Percentiles rank a stretch among this genome's conserved stretches.
Conservation (phyloP, 2,888 invertebrate genomes). For the Hirtodrosophila cameraria region DNA sequence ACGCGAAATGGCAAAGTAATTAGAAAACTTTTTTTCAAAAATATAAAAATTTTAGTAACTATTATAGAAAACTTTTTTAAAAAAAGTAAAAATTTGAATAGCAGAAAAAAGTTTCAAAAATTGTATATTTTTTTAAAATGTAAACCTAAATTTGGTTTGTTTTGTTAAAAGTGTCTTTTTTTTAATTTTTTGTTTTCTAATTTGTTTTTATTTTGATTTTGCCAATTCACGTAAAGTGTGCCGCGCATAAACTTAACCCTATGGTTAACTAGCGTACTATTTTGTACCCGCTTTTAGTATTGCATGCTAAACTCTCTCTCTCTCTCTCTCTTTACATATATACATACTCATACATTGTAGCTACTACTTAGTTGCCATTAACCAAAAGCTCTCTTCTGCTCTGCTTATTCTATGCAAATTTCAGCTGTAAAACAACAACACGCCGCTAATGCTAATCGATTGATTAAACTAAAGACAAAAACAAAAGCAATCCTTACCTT, state of each 20-base stretch:
- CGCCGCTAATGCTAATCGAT: constrained; percentile 38
- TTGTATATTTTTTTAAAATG: no score
- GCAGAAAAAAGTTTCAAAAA: no score
- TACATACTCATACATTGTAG: constrained; percentile 32
- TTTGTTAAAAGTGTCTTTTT: background rate
- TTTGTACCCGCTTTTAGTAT: background rate
- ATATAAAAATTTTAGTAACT: no score
- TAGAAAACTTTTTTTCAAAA: no score
- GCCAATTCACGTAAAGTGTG: background rate
- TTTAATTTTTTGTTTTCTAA: background rate
- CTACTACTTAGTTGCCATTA: constrained; percentile 36
- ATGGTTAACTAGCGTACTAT: background rate
- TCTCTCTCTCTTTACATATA: background rate
- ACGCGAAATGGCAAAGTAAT: constrained; percentile 4
- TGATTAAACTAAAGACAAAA: constrained; percentile 4
- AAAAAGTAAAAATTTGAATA: no score
- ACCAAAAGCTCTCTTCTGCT: constrained; percentile 37
- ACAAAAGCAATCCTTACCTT: background rate
- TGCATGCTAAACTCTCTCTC: background rate
- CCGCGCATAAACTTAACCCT: constrained; percentile 15
- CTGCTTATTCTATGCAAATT: constrained; percentile 58
- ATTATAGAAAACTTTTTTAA: no score
- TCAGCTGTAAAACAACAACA: constrained; percentile 74
- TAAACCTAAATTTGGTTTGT: no score
- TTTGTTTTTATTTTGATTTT: background rate